Conservation (phyloP, 2,888 invertebrate species). For the Cremastobaeus sp. region DNA sequence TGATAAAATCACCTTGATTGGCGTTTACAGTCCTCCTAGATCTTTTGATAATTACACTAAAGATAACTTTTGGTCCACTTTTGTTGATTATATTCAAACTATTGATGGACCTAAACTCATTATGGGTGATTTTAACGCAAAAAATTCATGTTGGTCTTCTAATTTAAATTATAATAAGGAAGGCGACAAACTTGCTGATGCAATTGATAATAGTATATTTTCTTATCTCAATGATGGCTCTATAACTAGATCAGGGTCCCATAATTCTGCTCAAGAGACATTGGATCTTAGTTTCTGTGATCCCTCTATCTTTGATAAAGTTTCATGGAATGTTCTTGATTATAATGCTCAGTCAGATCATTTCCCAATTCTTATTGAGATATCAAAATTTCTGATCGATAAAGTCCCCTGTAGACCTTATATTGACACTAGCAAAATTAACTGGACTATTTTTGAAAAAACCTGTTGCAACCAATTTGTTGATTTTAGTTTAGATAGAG, state of each 20-base stretch:
- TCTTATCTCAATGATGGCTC: too few relatives aligned
- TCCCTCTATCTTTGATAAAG: neutral
- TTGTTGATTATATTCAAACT: too few relatives aligned
- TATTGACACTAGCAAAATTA: neutral
- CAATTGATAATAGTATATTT: too few relatives aligned
- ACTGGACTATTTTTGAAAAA: neutral
- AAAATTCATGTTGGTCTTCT: too few relatives aligned
- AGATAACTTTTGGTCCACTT: too few relatives aligned
- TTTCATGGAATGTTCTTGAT: neutral
- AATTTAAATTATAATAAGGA: too few relatives aligned
- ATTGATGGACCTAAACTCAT: too few relatives aligned
- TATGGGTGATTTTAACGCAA: too few relatives aligned
- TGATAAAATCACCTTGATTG: neutral
- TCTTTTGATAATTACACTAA: too few relatives aligned
- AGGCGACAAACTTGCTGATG: too few relatives aligned
- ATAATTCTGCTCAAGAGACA: too few relatives aligned
- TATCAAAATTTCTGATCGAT: neutral
- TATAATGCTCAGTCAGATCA: neutral
- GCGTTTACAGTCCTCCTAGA: conserved; percentile 16
- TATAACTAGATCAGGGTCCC: too few relatives aligned
- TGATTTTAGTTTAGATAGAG: neutral
- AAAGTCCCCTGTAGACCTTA: neutral
- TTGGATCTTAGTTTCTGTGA: neutral
- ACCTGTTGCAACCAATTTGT: neutral
- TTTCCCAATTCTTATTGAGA: neutral